Evolutionary conservation across 2,888 invertebrate genomes (phyloP).

Genomic region (Chaetogeoica ovagalla): DNA sequence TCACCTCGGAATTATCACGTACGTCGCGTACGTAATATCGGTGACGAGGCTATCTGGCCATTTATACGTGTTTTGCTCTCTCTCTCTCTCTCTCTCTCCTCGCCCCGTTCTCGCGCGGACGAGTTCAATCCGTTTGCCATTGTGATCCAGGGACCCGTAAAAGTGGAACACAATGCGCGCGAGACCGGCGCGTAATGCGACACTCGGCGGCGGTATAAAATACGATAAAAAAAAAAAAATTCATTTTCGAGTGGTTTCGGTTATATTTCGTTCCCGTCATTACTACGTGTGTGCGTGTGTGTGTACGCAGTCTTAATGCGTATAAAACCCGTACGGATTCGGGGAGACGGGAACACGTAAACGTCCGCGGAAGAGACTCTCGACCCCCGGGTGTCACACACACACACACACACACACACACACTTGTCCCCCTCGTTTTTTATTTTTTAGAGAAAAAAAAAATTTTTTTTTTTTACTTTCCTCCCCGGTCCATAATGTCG

Average conservation of each 20-base stretch:
- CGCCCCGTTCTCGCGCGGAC: conserved; percentile 42
- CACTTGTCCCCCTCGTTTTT: conserved; percentile 41
- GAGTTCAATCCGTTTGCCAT: conserved; percentile 52
- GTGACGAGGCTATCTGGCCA: too few relatives aligned
- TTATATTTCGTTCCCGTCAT: conserved; percentile 53
- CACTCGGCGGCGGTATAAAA: conserved; percentile 24
- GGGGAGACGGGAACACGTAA: neutral
- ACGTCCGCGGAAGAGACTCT: conserved; percentile 22
- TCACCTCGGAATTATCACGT: too few relatives aligned
- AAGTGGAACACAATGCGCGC: conserved; percentile 47
- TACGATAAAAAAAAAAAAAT: too few relatives aligned
- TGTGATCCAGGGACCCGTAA: conserved; percentile 51
- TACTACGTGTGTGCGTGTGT: conserved; percentile 23
- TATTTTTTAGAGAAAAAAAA: neutral
- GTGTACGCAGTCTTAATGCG: too few relatives aligned
- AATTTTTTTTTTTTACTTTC: neutral
- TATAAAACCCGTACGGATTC: too few relatives aligned
- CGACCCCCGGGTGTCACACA: conserved; percentile 44
- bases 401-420: too few relatives aligned
- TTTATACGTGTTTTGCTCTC: too few relatives aligned
- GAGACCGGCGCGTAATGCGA: conserved; percentile 38
- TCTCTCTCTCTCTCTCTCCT: too few relatives aligned
- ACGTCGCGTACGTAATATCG: neutral
- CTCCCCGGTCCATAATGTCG: neutral
- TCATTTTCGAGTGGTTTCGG: conserved; percentile 43